These are phyloP conservation scores for Trichogramma pretiosum DNA, from an alignment of 1,140 invertebrate species.

Conservation along the genomic window DNA sequence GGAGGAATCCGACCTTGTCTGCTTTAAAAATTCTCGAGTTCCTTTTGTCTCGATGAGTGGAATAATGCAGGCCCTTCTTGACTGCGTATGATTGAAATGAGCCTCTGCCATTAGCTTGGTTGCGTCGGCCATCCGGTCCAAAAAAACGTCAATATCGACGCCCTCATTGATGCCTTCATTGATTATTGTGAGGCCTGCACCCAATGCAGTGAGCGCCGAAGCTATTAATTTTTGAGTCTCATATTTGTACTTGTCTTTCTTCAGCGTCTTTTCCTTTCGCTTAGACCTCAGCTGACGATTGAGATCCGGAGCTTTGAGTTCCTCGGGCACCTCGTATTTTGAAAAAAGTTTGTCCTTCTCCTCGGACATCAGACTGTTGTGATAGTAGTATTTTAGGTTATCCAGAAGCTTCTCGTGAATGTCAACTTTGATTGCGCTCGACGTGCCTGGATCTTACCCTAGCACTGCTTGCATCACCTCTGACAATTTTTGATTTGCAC, in stretches of 20 bases:
- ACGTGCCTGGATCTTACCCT: too few relatives aligned
- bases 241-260: neutral
- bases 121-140: neutral
- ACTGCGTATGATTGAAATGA: neutral
- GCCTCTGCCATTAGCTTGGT: neutral
- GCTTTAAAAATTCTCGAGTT: neutral
- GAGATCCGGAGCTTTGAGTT: neutral
- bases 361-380: too few relatives aligned
- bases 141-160: neutral
- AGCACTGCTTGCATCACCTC: too few relatives aligned
- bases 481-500: too few relatives aligned
- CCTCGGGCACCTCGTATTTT: neutral
- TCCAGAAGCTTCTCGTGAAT: too few relatives aligned
- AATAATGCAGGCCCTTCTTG: neutral
- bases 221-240: neutral
- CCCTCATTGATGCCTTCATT: neutral
- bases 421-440: too few relatives aligned
- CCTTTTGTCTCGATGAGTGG: neutral
- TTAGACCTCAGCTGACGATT: neutral
- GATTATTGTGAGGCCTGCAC: neutral
- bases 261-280: neutral
- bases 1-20: neutral
- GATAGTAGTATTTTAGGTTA: too few relatives aligned
- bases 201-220: neutral
- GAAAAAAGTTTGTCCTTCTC: neutral